Evolutionary conservation across 2,888 invertebrate genomes (phyloP), one percentile per base, ranked within the genome.

Genomic region (Mythimna lalbum): DNA sequence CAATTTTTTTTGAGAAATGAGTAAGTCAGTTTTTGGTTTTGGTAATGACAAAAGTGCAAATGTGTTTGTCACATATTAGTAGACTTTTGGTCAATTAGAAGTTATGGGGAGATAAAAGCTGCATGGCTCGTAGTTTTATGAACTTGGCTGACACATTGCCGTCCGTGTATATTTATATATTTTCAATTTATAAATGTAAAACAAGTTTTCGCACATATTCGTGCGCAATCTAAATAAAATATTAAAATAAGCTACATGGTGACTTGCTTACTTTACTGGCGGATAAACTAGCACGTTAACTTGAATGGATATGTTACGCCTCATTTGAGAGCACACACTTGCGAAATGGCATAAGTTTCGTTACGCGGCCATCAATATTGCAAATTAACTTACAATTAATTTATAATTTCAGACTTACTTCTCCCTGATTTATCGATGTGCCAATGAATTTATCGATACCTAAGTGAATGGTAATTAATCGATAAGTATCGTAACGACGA

Each of bases 331-430:
- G 39, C 14, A 23, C 49, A 70, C 59, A 66, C 39, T 50, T 6
- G 4, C 59, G 23, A 21, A 49, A 52, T 21, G n/a, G 63, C 23
- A 36, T 63, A 39, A 2, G 39, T 63, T 73, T 68, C 21, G 57
- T 65, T 72, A 69, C 55, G 53, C 49, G 5, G 19, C 59, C 43
- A 73, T 70, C 80, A 68, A 36, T 67, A 36, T 53, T 69, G 63
- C 31, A 76, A 80, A 64, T 72, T 66, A 76, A 73, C 55, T 67
- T 47, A 33, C 62, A 6, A 62, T 65, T 36, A 67, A 62, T 68
- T 69, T 65, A 63, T 49, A 62, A 64, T 69, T 64, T 63, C 63
- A 66, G 52, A 4, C 50, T 53, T 53, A 63, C 10, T 64, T 55
- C 31, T 19, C 14, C 61, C 56, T 74, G 65, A 79, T 74, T 69